Percentiles rank a stretch among this genome's conserved stretches.
phyloP scores from a whole-genome alignment of 1,140 invertebrate genomes.

The Gonatopus flavifemur region DNA sequence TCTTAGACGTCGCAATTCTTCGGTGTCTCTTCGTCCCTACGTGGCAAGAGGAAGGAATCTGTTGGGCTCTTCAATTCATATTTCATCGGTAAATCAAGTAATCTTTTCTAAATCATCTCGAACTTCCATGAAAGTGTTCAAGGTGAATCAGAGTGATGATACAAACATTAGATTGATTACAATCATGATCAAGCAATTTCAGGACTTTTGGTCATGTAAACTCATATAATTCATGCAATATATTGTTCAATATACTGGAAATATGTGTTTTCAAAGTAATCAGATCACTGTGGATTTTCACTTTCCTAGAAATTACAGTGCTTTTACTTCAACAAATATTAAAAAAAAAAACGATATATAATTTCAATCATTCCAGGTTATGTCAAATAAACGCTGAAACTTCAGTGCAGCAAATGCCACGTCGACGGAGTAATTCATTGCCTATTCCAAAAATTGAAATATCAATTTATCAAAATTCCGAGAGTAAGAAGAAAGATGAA shows the following conservation, averaged over 20 bases:
- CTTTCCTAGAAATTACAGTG: too few species aligned
- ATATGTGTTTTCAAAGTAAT: too few species aligned
- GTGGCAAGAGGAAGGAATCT: constrained; percentile 97
- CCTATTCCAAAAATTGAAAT: constrained; percentile 92
- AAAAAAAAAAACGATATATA: too few species aligned
- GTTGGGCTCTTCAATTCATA: constrained; percentile 94
- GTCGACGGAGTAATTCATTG: constrained; percentile 86
- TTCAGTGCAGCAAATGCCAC: constrained; percentile 70
- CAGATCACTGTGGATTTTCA: too few species aligned
- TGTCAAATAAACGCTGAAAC: constrained; percentile 80
- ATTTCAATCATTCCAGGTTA: constrained; percentile 69
- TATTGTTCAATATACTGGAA: too few species aligned
- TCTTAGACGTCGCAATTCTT: constrained; percentile 93
- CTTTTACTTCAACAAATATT: too few species aligned
- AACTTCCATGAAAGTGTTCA: too few species aligned
- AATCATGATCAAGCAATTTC: too few species aligned
- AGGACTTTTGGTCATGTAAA: too few species aligned
- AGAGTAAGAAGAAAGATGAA: constrained; percentile 68
- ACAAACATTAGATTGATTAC: too few species aligned
- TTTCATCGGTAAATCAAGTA: constrained; percentile 77
- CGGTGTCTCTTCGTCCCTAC: constrained; percentile 95
- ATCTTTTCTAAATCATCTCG: too few species aligned
- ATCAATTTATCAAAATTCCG: constrained; percentile 77
- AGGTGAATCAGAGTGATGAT: too few species aligned
- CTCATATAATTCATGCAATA: constrained; percentile 4